phyloP scores from a whole-genome alignment of 1,140 invertebrate genomes.

The Caenorhabditis elegans region WBcel235 BX284602.5:7612501-7613000 shows the following conservation, averaged over 20 bases:
- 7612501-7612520: background rate
- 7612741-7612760: background rate
- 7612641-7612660: background rate
- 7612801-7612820: background rate
- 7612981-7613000: conserved; percentile 6
- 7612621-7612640: background rate
- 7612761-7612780: background rate
- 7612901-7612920: background rate
- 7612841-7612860: conserved; percentile 18
- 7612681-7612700: background rate
- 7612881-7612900: background rate
- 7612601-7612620: background rate
- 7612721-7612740: no score
- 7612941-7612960: background rate
- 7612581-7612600: background rate
- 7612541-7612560: conserved; percentile 23
- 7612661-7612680: background rate
- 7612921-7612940: background rate
- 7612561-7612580: background rate
- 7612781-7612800: conserved; percentile 21
- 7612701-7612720: background rate
- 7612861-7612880: background rate
- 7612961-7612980: background rate
- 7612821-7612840: background rate
- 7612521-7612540: background rate